Conservation (phyloP, 2,113 vertebrate species). For the Cercocebus atys region DNA sequence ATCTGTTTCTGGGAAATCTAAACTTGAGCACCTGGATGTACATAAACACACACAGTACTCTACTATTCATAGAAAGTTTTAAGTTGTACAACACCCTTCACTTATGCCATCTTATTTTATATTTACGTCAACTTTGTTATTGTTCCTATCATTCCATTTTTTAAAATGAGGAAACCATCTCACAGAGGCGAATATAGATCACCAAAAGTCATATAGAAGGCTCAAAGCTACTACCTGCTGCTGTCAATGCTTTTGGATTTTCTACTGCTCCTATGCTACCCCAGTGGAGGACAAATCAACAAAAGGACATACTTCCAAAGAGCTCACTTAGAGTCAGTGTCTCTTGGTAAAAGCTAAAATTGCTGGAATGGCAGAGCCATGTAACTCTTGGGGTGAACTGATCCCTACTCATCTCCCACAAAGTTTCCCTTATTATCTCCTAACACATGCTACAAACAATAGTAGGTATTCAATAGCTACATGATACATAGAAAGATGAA, state of each 20-base stretch:
- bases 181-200: neutral
- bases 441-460: neutral
- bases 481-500: neutral
- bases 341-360: neutral
- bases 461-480: neutral
- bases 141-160: neutral
- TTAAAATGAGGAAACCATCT: neutral
- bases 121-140: neutral
- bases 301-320: neutral
- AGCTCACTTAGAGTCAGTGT: neutral
- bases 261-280: neutral
- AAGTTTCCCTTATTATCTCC: neutral
- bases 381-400: neutral
- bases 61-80: neutral
- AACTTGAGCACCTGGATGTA: neutral
- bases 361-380: neutral
- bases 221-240: neutral
- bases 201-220: neutral
- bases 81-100: neutral
- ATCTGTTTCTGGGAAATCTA: neutral
- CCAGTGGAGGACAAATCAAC: neutral
- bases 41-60: neutral
- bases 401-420: neutral
- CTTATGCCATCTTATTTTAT: neutral
- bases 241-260: neutral